Base-by-base conservation (phyloP, 2,113 vertebrate species). In the Desmodus rotundus region DNA sequence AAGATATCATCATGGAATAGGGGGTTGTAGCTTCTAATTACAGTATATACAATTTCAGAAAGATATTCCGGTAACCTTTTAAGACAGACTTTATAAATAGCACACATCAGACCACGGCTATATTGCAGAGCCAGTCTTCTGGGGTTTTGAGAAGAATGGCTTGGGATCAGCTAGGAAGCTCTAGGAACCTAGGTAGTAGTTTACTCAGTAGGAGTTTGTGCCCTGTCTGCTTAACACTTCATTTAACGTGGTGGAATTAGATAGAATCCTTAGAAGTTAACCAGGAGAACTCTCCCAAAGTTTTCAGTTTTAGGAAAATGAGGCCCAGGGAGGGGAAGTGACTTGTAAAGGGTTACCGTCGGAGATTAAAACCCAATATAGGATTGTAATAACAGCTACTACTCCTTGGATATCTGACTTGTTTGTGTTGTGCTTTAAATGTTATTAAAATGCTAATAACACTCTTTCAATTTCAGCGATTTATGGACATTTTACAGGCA, bases 41-140 rank as follows among this genome's bases (percentile, higher is more conserved):
- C 93, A 91, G 95, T 95, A 91, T 93, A 91, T 96, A 80, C 96
- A 93, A 68, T 97, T 96, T 94, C 97, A 97, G 95, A 93, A 97
- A 87, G 97, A 97, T 91, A 93, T 97, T 95, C 95, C 70, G 3
- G 94, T 97, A 97, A 96, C 97, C 94, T 92, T 96, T 96, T 97
- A 96, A 96, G 94, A 94, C 87, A 87, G 90, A 61, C 86, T 94
- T 96, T 98, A 97, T 97, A 98, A 98, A 97, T 98, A 98, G 95
- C 93, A 91, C 78, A 82, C 74, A 81, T 68, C 77, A 93, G 89
- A 94, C 81, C 43, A 33, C 56, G 81, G 36, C 85, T 96, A 0
- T 83, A 81, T 36, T 92, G 94, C 82, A 96, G 82, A 95, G 90
- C 41, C 31, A 52, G 83, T 89, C 87, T 96, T 92, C 81, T 56